phyloP scores from a whole-genome alignment of 2,888 invertebrate species.

The Vannuccia rotundouncinata region DNA sequence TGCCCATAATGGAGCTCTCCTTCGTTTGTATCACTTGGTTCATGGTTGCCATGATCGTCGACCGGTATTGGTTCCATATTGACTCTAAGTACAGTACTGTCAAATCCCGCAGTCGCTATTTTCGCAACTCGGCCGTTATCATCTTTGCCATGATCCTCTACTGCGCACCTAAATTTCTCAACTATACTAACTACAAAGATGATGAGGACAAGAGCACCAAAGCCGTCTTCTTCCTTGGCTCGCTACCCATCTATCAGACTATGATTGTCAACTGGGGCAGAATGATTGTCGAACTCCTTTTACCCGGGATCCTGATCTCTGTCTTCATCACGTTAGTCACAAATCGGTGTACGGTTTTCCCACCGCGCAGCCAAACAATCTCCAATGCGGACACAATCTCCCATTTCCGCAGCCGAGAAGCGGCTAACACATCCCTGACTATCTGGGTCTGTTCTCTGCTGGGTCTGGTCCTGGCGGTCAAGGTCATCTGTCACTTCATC shows the following conservation, averaged over 20 bases:
- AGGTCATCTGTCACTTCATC: slow-evolving; percentile 16
- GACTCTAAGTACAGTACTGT: not conserved
- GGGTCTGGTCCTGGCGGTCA: slow-evolving; percentile 2
- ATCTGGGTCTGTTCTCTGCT: slow-evolving; percentile 12
- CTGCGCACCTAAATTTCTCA: not conserved
- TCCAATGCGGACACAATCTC: not conserved
- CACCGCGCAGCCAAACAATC: not conserved
- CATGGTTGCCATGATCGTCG: not conserved
- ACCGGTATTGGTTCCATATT: not conserved
- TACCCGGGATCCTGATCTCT: not conserved
- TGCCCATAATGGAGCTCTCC: not conserved
- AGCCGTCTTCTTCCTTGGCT: not conserved
- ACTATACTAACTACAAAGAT: not conserved
- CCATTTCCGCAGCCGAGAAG: not conserved
- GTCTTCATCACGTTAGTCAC: slow-evolving; percentile 1
- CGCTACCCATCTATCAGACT: not conserved
- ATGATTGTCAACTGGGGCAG: slow-evolving; percentile 1
- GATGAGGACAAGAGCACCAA: not conserved
- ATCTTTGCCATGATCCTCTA: not conserved
- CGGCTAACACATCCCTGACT: not conserved
- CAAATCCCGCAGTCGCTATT: not conserved
- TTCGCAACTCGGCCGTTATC: not conserved
- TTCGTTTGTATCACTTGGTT: slow-evolving; percentile 3
- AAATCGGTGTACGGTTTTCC: not conserved
- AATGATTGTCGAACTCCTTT: not conserved